A percentile compares a stretch with the other conserved stretches of the same genome.
Evolutionary conservation across 2,888 invertebrate species (phyloP).

Genomic region (Xylota sylvarum): DNA sequence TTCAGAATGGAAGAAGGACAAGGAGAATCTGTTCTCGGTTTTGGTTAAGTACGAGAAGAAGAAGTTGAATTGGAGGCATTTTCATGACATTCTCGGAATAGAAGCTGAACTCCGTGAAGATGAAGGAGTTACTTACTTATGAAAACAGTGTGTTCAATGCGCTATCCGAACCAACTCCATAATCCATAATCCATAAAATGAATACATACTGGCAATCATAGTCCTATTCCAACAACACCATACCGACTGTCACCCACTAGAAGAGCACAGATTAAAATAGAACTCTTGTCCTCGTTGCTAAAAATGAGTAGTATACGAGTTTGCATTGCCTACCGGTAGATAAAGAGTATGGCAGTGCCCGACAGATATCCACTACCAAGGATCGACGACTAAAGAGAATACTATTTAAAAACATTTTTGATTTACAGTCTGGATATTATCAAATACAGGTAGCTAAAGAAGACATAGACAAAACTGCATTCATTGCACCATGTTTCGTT

Average conservation of each 20-base stretch:
- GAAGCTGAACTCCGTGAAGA: neutral
- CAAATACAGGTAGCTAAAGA: constrained; percentile 78
- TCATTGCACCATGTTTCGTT: too few relatives aligned
- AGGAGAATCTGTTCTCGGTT: neutral
- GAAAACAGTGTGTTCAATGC: neutral
- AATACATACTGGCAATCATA: too few relatives aligned
- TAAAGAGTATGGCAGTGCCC: constrained; percentile 78
- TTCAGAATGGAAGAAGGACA: neutral
- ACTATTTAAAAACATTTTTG: constrained; percentile 78
- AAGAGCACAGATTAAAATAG: too few relatives aligned
- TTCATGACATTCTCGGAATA: too few relatives aligned
- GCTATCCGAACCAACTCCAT: constrained; percentile 67
- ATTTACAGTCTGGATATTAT: constrained; percentile 81
- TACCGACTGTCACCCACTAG: too few relatives aligned
- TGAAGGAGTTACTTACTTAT: neutral
- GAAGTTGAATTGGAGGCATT: too few relatives aligned
- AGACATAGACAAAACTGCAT: constrained; percentile 79
- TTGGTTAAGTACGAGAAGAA: too few relatives aligned
- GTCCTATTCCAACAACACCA: too few relatives aligned
- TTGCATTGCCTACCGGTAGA: constrained; percentile 79
- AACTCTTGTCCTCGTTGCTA: too few relatives aligned
- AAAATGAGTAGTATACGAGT: constrained; percentile 77
- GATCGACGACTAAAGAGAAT: constrained; percentile 79
- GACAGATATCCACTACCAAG: too few relatives aligned
- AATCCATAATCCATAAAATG: too few relatives aligned